Evolutionary conservation across 1,140 invertebrate species (phyloP).

Genomic region (Cyphomyrmex costatus): DNA sequence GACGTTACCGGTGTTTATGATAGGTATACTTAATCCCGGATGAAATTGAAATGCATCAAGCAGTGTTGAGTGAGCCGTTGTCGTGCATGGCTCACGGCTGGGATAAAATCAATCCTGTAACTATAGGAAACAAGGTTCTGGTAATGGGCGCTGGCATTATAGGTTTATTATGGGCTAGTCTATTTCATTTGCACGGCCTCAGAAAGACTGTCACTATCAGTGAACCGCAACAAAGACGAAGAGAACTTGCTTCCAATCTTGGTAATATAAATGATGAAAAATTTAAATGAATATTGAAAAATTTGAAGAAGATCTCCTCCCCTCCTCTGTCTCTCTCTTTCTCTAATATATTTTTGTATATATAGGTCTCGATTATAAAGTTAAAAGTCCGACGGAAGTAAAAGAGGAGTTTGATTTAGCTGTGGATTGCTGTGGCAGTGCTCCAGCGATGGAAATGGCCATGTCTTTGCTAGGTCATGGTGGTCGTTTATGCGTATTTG

Average conservation of each 20-base stretch:
- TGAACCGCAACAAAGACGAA: constrained; percentile 88
- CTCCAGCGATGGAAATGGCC: constrained; percentile 87
- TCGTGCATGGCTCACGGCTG: constrained; percentile 91
- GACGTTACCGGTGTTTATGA: background rate
- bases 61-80: constrained; percentile 89
- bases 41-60: constrained; percentile 82
- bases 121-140: constrained; percentile 88
- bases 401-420: constrained; percentile 88
- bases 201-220: constrained; percentile 89
- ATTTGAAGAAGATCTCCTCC: background rate
- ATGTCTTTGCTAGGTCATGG: constrained; percentile 85
- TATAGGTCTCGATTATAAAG: constrained; percentile 88
- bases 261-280: constrained; percentile 82
- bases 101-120: constrained; percentile 88
- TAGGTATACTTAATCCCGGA: constrained; percentile 82
- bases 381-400: constrained; percentile 87
- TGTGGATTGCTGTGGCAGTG: constrained; percentile 90
- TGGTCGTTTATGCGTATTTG: constrained; percentile 88
- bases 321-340: background rate
- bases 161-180: constrained; percentile 89
- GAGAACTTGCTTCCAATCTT: constrained; percentile 87
- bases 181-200: constrained; percentile 90
- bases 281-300: background rate
- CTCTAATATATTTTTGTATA: constrained; percentile 57
- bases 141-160: constrained; percentile 91